These are phyloP conservation scores for Eristalis arbustorum DNA, from an alignment of 2,888 invertebrate species.

Conservation along the genomic window DNA sequence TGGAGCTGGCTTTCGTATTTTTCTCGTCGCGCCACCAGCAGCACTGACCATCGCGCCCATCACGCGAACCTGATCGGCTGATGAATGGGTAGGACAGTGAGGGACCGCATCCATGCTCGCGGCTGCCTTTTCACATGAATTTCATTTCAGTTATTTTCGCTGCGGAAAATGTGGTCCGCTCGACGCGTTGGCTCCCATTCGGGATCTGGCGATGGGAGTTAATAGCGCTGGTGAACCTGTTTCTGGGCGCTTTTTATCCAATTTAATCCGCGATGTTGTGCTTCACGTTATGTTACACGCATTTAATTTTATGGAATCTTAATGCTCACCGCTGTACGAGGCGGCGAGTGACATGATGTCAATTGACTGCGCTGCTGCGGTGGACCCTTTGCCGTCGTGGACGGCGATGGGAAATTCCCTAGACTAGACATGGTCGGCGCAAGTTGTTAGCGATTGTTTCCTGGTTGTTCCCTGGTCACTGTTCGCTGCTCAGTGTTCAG, in stretches of 20 bases:
- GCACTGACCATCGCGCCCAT: slow-evolving; percentile 22
- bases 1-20: slow-evolving; percentile 53
- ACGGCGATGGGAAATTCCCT: background rate
- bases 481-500: too few species aligned
- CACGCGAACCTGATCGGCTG: slow-evolving; percentile 50
- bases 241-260: slow-evolving; percentile 5
- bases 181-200: slow-evolving; percentile 33
- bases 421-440: slow-evolving; percentile 20
- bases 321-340: slow-evolving; percentile 29
- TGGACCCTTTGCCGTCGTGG: background rate
- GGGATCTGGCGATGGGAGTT: slow-evolving; percentile 1
- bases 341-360: slow-evolving; percentile 38
- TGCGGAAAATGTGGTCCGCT: slow-evolving; percentile 26
- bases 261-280: slow-evolving; percentile 27
- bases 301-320: slow-evolving; percentile 52
- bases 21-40: slow-evolving; percentile 1
- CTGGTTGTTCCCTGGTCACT: background rate
- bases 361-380: background rate
- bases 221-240: slow-evolving; percentile 33
- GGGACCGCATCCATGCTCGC: background rate
- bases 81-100: slow-evolving; percentile 51
- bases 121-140: slow-evolving; percentile 47
- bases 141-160: slow-evolving; percentile 45
- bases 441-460: background rate
- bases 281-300: slow-evolving; percentile 24